Conservation (phyloP, 1,140 invertebrate species). For the Pogonognathellus flavescens region DNA sequence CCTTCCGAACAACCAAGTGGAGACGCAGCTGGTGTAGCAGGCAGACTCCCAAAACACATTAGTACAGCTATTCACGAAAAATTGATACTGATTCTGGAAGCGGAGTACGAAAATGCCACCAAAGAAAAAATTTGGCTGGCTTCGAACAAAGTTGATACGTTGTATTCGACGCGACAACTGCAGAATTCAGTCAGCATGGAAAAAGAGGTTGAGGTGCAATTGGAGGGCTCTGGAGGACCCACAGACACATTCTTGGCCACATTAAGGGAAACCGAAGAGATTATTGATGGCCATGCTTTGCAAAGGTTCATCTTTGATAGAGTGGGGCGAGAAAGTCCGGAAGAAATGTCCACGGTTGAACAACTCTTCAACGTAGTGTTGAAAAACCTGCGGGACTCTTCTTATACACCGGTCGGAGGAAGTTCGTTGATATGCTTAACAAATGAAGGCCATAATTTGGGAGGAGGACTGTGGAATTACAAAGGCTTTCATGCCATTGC, state of each 20-base stretch:
- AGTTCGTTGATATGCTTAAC: conserved; percentile 10
- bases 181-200: neutral
- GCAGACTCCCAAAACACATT: neutral
- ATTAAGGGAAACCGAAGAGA: conserved; percentile 10
- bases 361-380: conserved; percentile 25
- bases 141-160: neutral
- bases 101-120: neutral
- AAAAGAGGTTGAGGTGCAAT: neutral
- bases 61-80: neutral
- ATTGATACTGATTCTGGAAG: neutral
- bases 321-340: neutral
- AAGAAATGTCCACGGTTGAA: neutral
- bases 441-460: neutral
- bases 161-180: conserved; percentile 12
- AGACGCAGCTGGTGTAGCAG: too few species aligned
- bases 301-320: neutral
- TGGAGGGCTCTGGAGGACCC: neutral
- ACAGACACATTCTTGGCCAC: neutral
- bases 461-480: conserved; percentile 19
- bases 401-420: conserved; percentile 25
- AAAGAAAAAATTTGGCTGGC: neutral
- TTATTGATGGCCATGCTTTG: neutral
- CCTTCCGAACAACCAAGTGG: too few species aligned
- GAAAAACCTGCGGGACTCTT: neutral
- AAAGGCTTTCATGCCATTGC: conserved; percentile 18